Conservation (phyloP, 2,113 vertebrate genomes). For the Lepus timidus region DNA sequence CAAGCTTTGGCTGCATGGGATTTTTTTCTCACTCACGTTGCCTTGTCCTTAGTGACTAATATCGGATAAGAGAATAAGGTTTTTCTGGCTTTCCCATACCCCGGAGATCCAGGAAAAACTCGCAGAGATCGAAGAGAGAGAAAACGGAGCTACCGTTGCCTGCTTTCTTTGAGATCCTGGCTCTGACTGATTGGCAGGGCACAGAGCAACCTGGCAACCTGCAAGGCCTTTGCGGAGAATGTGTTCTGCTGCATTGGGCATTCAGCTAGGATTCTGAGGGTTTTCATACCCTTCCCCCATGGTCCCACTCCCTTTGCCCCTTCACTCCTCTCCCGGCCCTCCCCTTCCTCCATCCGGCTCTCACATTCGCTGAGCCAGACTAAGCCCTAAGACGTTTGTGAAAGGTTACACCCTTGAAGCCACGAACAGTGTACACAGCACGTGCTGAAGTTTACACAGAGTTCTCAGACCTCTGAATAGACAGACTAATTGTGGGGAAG, state of each 20-base stretch:
- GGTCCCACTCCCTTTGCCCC: neutral
- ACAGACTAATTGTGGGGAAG: slow-evolving; percentile 82
- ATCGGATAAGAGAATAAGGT: neutral
- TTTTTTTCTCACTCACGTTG: neutral
- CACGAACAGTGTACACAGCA: slow-evolving; percentile 69
- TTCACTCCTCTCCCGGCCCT: neutral
- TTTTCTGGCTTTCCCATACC: neutral
- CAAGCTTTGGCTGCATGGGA: neutral
- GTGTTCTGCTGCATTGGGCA: neutral
- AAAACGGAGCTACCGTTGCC: too few relatives aligned
- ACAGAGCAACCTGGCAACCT: rapidly evolving
- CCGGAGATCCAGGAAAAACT: neutral
- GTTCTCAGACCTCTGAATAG: slow-evolving; percentile 73
- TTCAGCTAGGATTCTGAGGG: neutral
- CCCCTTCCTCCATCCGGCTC: neutral
- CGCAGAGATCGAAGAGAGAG: neutral
- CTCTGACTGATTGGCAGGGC: neutral
- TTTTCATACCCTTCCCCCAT: neutral
- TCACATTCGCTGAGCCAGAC: neutral
- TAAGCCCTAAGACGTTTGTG: slow-evolving; percentile 37
- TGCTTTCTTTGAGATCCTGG: neutral
- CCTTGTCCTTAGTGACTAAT: neutral
- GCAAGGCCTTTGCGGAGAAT: neutral
- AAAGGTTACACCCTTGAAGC: slow-evolving; percentile 74
- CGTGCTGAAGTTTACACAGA: slow-evolving; percentile 83